phyloP scores from a whole-genome alignment of 2,113 vertebrate genomes.

The Nothobranchius furzeri region DNA sequence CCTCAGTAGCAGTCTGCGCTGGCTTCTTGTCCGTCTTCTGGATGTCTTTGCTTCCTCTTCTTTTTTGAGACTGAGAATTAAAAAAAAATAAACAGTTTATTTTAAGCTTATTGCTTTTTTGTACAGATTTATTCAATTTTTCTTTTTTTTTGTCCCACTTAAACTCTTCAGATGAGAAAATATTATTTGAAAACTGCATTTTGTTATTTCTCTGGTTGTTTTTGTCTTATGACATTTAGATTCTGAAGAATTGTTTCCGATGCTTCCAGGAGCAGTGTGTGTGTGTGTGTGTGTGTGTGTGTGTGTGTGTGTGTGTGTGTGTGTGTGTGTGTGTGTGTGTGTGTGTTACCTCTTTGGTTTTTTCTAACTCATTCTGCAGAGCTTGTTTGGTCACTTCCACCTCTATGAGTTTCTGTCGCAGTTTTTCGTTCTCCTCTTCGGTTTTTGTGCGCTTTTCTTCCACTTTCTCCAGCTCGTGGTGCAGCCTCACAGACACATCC shows the following conservation, averaged over 20 bases:
- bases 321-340: too few species aligned
- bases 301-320: too few species aligned
- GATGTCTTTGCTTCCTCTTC: conserved; percentile 93
- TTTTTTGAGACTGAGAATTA: conserved; percentile 82
- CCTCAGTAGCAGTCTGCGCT: conserved; percentile 89
- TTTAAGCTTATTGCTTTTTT: too few species aligned
- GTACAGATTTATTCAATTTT: too few species aligned
- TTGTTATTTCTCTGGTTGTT: too few species aligned
- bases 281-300: too few species aligned
- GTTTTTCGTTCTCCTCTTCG: conserved; percentile 95
- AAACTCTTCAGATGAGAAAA: too few species aligned
- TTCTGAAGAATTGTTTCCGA: not conserved
- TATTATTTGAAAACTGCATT: too few species aligned
- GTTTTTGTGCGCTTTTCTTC: conserved; percentile 95
- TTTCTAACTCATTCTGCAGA: conserved; percentile 94
- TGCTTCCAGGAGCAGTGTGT: too few species aligned
- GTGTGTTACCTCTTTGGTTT: conserved; percentile 87
- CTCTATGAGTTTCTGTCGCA: conserved; percentile 94
- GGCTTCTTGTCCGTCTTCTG: conserved; percentile 91
- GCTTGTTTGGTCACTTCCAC: conserved; percentile 95
- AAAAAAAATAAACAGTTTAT: not conserved
- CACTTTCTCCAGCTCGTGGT: conserved; percentile 95
- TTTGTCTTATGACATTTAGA: not conserved
- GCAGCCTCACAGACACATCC: conserved; percentile 95
- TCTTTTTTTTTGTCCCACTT: too few species aligned